phyloP scores from a whole-genome alignment of 2,797 vertebrate species.

The Meda fulgida region DNA sequence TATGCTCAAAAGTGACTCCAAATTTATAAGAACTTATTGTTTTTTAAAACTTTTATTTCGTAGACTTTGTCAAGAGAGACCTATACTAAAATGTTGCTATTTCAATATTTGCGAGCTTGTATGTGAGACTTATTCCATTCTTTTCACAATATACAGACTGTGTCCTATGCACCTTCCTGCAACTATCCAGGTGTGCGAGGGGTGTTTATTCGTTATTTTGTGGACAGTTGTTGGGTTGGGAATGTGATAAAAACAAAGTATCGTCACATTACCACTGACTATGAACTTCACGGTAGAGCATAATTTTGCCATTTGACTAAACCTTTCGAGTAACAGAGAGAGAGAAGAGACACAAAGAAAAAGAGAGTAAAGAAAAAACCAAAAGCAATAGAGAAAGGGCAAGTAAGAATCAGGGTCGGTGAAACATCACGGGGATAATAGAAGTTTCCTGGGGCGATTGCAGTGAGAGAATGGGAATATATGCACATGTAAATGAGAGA shows the following conservation, averaged over 20 bases:
- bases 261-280: slow-evolving; percentile 43
- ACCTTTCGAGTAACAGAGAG: slow-evolving; percentile 22
- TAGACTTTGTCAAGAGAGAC: not conserved
- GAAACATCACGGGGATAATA: slow-evolving; percentile 68
- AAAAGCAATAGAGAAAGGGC: slow-evolving; percentile 38
- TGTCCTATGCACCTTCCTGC: not conserved
- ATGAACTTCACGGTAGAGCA: slow-evolving; percentile 12
- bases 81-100: not conserved
- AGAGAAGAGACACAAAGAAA: slow-evolving; percentile 15
- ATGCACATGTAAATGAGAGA: slow-evolving; percentile 75
- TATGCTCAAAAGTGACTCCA: not conserved
- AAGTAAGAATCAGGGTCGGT: slow-evolving; percentile 58
- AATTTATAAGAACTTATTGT: not conserved
- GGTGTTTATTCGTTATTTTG: not conserved
- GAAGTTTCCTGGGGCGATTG: slow-evolving; percentile 69
- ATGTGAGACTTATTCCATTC: not conserved
- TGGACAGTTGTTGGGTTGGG: not conserved
- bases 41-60: not conserved
- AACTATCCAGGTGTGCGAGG: not conserved
- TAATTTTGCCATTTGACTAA: slow-evolving; percentile 50
- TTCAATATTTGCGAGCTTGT: not conserved
- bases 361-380: slow-evolving; percentile 52
- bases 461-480: slow-evolving; percentile 62
- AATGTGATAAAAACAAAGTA: not conserved
- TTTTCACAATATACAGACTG: not conserved